phyloP scores from a whole-genome alignment of 2,113 vertebrate genomes.

The Notechis scutatus region DNA sequence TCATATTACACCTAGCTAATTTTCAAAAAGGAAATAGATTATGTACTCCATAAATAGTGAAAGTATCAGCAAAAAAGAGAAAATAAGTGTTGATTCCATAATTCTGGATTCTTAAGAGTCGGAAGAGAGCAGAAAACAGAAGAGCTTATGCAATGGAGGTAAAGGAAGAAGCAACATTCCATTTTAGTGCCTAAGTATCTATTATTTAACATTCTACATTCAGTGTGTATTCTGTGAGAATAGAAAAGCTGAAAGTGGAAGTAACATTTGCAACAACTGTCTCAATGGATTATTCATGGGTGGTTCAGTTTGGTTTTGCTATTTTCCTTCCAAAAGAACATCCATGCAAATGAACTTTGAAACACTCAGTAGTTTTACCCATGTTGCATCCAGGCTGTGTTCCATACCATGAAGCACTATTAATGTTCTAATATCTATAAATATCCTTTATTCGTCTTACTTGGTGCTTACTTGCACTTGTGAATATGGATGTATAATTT shows the following conservation, averaged over 20 bases:
- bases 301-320: not conserved
- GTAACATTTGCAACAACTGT: not conserved
- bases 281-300: not conserved
- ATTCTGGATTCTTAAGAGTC: not conserved
- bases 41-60: not conserved
- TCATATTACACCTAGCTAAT: not conserved
- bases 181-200: not conserved
- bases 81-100: no score
- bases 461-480: not conserved
- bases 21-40: not conserved
- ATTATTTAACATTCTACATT: constrained; percentile 13
- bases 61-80: not conserved
- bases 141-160: not conserved
- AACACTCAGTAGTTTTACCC: not conserved
- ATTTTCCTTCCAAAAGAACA: not conserved
- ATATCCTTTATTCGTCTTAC: not conserved
- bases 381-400: not conserved
- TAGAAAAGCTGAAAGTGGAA: not conserved
- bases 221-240: not conserved
- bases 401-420: not conserved
- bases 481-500: not conserved
- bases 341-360: not conserved
- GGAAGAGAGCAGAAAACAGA: not conserved
- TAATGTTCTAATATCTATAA: not conserved
- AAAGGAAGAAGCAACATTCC: not conserved